phyloP scores from a whole-genome alignment of 2,797 vertebrate species.

The Cossypha niveicapilla region DNA sequence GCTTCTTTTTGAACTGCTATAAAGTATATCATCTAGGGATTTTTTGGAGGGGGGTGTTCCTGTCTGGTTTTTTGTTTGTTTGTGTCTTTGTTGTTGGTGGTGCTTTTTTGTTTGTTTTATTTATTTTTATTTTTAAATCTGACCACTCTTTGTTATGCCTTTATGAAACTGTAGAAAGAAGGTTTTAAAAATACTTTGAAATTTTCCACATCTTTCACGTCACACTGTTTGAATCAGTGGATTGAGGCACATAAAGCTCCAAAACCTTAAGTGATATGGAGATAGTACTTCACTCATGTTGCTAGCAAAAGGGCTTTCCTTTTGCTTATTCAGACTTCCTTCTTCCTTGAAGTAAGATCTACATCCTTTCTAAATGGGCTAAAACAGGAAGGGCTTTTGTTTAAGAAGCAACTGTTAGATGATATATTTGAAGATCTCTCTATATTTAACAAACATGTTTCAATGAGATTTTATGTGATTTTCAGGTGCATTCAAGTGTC shows the following conservation, averaged over 20 bases:
- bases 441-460: neutral
- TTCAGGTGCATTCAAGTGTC: neutral
- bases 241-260: conserved; percentile 34
- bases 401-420: neutral
- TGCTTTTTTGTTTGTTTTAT: neutral
- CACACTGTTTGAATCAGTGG: conserved; percentile 3
- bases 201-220: conserved; percentile 20
- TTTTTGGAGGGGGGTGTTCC: neutral
- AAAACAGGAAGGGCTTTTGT: neutral
- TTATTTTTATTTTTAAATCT: neutral
- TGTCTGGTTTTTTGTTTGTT: no score
- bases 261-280: neutral
- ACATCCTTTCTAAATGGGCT: neutral
- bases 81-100: no score
- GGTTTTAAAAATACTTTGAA: conserved; percentile 36
- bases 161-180: conserved; percentile 41
- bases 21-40: neutral
- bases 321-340: conserved; percentile 19
- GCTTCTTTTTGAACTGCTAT: neutral
- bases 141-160: neutral
- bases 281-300: conserved; percentile 33
- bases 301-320: neutral
- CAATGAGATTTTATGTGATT: neutral
- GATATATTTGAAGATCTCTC: neutral
- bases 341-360: conserved; percentile 7